Base-by-base conservation (phyloP, 2,113 vertebrate species). In the Aphyosemion australe region DNA sequence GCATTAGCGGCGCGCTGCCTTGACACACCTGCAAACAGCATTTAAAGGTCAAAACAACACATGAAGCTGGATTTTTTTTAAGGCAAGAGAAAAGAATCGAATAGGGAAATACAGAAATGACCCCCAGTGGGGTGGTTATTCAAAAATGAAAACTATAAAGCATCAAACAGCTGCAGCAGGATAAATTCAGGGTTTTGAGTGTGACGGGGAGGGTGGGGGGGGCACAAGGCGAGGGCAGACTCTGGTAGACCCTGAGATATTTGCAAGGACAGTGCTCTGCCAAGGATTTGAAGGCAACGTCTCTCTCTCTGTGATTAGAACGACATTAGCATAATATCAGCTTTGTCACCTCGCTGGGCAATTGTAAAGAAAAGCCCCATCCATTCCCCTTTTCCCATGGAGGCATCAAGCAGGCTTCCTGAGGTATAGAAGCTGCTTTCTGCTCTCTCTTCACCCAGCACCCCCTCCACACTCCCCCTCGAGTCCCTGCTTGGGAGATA, bases 261-360 rank as follows among this genome's bases (percentile, higher is more conserved):
- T 70, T 45, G 41, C 53, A 1, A 65, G 72, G 70, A 74, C 51
- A 21, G 45, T 67, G 48, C 69, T 75, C 59, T 77, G 78, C 84
- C 81, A 88, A 79, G 77, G 61, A 79, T 88, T 85, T 89, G 68
- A 61, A 64, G 43, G 50, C 73, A 73, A 87, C 85, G 70, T 86
- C 41, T 42, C 34, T 37, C 85, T 84, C 76, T 86, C 79, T 78
- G 78, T 84, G 90, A 92, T 93, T 92, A 92, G 81, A 83, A 56
- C 84, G 56, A 85, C 84, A 92, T 91, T 93, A 89, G 74, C 91
- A 92, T 91, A 90, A 91, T 85, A 85, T 90, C 85, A 49, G 84
- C 85, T 89, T 89, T 89, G 88, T 90, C 83, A 90, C 87, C 87
- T 90, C 73, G 52, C 82, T 84, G 85, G 84, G 83, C 88, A 87